phyloP scores from a whole-genome alignment of 2,797 vertebrate species.

The Hippoglossus hippoglossus region DNA sequence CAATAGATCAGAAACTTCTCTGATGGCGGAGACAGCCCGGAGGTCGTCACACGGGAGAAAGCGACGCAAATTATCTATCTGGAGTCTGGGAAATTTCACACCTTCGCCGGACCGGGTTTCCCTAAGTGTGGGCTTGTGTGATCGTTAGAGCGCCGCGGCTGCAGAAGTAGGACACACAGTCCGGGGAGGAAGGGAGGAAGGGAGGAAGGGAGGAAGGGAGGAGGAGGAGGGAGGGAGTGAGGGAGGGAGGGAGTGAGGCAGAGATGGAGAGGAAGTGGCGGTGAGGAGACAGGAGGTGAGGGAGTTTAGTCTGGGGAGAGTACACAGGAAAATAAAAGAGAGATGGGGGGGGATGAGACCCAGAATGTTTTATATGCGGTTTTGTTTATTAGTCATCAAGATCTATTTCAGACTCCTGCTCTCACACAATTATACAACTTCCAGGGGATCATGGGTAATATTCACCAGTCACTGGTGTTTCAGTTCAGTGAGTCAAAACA shows the following conservation, averaged over 20 bases:
- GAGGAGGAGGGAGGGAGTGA: too few species aligned
- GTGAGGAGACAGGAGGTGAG: not conserved
- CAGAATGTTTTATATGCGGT: conserved; percentile 25
- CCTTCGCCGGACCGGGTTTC: conserved; percentile 46
- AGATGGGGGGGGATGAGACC: conserved; percentile 2
- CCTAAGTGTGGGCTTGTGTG: not conserved
- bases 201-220: not conserved
- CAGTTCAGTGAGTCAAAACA: too few species aligned
- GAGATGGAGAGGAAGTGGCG: not conserved
- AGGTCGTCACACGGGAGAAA: conserved; percentile 11
- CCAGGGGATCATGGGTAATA: too few species aligned
- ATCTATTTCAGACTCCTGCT: conserved; percentile 16
- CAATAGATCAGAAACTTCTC: not conserved
- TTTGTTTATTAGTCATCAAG: conserved; percentile 43
- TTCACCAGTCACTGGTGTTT: too few species aligned
- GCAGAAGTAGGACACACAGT: conserved; percentile 72
- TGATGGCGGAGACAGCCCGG: conserved; percentile 5
- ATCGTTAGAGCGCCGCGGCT: conserved; percentile 5
- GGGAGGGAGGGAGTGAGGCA: too few species aligned
- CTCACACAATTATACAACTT: not conserved
- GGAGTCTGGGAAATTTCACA: conserved; percentile 65
- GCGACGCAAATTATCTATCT: conserved; percentile 39
- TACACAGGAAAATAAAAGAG: conserved; percentile 20
- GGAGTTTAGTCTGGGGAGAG: conserved; percentile 19
- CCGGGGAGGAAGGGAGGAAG: conserved; percentile 23